A percentile compares a stretch with the other conserved stretches of the same genome.
phyloP scores from a whole-genome alignment of 64 coral and sea anemone species.

The Porites australiensis region DNA sequence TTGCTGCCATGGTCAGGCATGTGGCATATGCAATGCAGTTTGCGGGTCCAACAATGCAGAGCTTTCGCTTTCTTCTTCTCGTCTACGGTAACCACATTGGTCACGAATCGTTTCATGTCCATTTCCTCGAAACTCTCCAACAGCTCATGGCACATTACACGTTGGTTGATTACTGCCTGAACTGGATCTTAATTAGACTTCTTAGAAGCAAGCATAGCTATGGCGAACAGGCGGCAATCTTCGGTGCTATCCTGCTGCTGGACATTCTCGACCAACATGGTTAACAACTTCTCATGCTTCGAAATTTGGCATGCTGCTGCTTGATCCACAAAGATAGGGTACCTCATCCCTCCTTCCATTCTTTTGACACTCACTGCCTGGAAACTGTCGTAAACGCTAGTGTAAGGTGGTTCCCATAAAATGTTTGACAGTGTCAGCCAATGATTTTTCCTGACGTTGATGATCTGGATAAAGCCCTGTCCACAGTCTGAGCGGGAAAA shows the following conservation, averaged over 20 bases:
- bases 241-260: constrained; percentile 62
- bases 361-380: background rate
- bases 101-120: too few species aligned
- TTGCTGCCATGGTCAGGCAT: constrained; percentile 59
- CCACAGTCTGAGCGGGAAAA: too few species aligned
- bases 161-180: constrained; percentile 7
- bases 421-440: constrained; percentile 70
- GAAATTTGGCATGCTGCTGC: constrained; percentile 52
- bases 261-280: constrained; percentile 33
- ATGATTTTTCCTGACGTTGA: constrained; percentile 32
- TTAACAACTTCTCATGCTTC: background rate
- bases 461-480: background rate
- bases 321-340: constrained; percentile 55
- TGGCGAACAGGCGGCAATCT: constrained; percentile 72
- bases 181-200: constrained; percentile 15
- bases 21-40: constrained; percentile 49
- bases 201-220: constrained; percentile 15
- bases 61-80: background rate
- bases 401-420: background rate
- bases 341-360: constrained; percentile 15
- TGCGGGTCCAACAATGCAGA: constrained; percentile 21
- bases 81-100: too few species aligned
- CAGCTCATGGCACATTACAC: too few species aligned
- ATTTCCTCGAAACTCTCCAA: too few species aligned
- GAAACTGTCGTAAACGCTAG: constrained; percentile 58